Conservation (phyloP, 2,797 vertebrate genomes). For the Syngnathus rostellatus region DNA sequence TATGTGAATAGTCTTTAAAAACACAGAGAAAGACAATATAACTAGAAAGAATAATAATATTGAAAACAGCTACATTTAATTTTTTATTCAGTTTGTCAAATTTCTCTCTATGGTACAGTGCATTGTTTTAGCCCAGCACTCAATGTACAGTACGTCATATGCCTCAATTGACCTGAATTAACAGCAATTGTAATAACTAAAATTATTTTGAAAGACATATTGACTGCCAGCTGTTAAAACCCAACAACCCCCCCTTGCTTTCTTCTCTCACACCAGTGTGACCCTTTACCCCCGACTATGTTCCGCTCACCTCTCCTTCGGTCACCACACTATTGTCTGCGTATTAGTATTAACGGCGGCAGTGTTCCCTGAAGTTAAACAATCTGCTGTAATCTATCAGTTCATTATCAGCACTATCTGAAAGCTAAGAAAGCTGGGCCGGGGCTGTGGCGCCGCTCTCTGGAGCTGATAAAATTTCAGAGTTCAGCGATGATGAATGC, state of each 20-base stretch:
- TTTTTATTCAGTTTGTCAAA: background rate
- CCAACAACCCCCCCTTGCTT: background rate
- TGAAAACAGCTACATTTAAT: background rate
- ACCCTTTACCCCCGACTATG: conserved; percentile 15
- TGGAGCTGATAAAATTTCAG: conserved; percentile 93
- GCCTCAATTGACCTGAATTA: background rate
- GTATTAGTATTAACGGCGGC: conserved; percentile 74
- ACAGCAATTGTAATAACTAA: background rate
- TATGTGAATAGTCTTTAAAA: conserved; percentile 19
- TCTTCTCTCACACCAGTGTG: background rate
- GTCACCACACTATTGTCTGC: conserved; percentile 59
- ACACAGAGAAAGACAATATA: background rate
- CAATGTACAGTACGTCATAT: background rate
- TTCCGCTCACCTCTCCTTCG: conserved; percentile 27
- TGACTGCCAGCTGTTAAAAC: background rate
- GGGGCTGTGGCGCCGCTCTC: conserved; percentile 78
- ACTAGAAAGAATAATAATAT: background rate
- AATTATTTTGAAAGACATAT: background rate
- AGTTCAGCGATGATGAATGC: conserved; percentile 96
- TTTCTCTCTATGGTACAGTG: too few species aligned
- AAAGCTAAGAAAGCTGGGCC: conserved; percentile 85
- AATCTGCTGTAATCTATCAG: conserved; percentile 97
- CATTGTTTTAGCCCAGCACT: too few species aligned
- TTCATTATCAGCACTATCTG: conserved; percentile 85
- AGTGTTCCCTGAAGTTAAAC: conserved; percentile 85